phyloP scores from a whole-genome alignment of 2,888 invertebrate genomes.

The Dolomedes plantarius region DNA sequence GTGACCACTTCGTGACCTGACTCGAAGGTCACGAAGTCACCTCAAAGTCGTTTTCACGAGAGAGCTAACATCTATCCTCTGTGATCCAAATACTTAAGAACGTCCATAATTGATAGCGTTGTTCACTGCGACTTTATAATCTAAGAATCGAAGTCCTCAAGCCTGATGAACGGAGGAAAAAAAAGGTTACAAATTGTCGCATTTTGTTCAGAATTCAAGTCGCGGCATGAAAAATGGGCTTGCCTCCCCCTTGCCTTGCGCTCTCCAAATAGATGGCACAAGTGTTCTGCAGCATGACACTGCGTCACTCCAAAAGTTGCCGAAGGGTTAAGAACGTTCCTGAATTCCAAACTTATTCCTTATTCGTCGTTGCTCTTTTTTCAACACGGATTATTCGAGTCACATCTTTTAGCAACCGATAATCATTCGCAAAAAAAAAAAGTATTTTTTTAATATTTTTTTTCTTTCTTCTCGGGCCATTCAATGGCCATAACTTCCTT shows the following conservation, averaged over 20 bases:
- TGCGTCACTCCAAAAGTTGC: conserved; percentile 49
- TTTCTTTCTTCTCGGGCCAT: conserved; percentile 17
- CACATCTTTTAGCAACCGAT: conserved; percentile 60
- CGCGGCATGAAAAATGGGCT: conserved; percentile 36
- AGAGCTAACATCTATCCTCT: background rate
- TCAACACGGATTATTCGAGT: conserved; percentile 44
- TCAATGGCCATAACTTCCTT: conserved; percentile 62
- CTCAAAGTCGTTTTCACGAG: no score
- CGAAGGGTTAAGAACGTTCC: conserved; percentile 45
- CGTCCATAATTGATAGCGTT: background rate
- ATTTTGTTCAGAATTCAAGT: conserved; percentile 49
- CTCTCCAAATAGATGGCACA: conserved; percentile 51
- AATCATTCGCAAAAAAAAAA: conserved; percentile 36
- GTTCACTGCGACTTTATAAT: background rate
- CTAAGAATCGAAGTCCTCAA: background rate
- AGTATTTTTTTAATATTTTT: conserved; percentile 15
- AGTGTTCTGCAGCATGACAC: conserved; percentile 42
- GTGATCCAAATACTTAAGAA: background rate
- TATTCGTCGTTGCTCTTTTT: conserved; percentile 26
- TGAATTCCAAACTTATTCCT: conserved; percentile 59
- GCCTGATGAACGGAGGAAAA: background rate
- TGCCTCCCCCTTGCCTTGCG: conserved; percentile 7
- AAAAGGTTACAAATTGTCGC: conserved; percentile 56
- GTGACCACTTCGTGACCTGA: background rate
- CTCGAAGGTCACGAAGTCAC: no score